Evolutionary conservation across 2,113 vertebrate species (phyloP).

Genomic region (Upupa epops): DNA sequence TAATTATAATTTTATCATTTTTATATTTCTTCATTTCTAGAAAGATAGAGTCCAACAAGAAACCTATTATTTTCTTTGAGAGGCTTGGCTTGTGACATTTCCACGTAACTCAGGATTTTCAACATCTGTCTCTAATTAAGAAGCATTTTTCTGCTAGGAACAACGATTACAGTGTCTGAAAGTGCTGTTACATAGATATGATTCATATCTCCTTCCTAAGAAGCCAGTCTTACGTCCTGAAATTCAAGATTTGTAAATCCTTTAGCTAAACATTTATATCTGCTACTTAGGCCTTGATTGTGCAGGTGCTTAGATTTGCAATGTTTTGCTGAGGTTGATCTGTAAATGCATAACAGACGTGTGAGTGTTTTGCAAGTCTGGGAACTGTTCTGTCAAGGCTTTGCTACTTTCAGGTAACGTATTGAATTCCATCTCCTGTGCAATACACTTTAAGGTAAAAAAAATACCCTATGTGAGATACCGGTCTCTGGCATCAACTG

Average conservation of each 20-base stretch:
- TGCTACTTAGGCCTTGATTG: conserved; percentile 2
- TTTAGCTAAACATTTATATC: conserved; percentile 59
- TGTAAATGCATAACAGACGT: conserved; percentile 9
- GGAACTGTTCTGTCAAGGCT: conserved; percentile 18
- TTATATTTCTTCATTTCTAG: neutral
- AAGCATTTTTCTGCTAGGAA: conserved; percentile 22
- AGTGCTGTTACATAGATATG: conserved; percentile 20
- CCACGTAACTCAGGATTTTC: conserved; percentile 13
- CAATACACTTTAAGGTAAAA: neutral
- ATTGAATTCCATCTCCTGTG: neutral
- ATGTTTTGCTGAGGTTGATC: conserved; percentile 19
- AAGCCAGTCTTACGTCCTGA: conserved; percentile 21
- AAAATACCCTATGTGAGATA: neutral
- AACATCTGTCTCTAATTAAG: conserved; percentile 58
- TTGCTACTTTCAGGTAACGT: conserved; percentile 16
- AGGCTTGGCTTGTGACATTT: neutral
- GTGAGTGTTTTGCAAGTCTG: conserved; percentile 1
- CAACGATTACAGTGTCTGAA: conserved; percentile 42
- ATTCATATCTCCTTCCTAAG: conserved; percentile 39
- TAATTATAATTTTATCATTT: neutral
- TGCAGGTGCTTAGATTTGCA: conserved; percentile 51
- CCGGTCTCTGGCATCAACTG: neutral
- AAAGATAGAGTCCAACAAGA: neutral
- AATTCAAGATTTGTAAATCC: conserved; percentile 33
- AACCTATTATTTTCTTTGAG: conserved; percentile 24